These are phyloP conservation scores for Melanostigma gelatinosum DNA, from an alignment of 2,113 vertebrate species.

Conservation along the genomic window DNA sequence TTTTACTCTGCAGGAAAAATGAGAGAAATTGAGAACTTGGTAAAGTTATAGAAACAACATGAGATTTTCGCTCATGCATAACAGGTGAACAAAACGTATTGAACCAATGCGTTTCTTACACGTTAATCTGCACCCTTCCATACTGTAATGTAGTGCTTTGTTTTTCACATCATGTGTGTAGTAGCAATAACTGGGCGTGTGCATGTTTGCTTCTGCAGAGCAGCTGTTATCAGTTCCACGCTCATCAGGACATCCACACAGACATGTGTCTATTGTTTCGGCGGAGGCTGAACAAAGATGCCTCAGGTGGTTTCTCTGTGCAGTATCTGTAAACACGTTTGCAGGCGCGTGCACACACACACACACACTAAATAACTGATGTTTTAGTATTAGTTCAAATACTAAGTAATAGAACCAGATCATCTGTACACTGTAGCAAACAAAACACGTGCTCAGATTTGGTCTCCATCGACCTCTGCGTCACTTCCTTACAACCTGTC, in stretches of 20 bases:
- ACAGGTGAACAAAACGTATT: background rate
- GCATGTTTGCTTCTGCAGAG: conserved; percentile 15
- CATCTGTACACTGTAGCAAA: background rate
- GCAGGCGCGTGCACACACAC: background rate
- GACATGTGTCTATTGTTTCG: conserved; percentile 57
- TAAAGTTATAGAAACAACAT: background rate
- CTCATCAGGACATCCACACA: conserved; percentile 35
- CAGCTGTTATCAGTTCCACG: conserved; percentile 55
- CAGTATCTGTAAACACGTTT: conserved; percentile 37
- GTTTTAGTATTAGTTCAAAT: conserved; percentile 1
- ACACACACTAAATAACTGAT: background rate
- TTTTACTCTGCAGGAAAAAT: conserved; percentile 37
- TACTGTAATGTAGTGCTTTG: background rate
- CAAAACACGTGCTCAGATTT: background rate
- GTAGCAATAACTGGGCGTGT: conserved; percentile 6
- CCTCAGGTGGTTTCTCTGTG: conserved; percentile 34
- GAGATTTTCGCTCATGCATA: background rate
- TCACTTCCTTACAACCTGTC: background rate
- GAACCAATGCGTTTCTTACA: background rate
- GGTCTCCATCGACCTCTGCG: background rate
- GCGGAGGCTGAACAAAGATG: conserved; percentile 42
- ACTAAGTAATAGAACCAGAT: background rate
- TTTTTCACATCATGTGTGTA: conserved; percentile 15
- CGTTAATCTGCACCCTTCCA: background rate
- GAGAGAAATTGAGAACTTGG: background rate